phyloP scores from a whole-genome alignment of 2,113 vertebrate genomes.

The Apodemus sylvaticus region DNA sequence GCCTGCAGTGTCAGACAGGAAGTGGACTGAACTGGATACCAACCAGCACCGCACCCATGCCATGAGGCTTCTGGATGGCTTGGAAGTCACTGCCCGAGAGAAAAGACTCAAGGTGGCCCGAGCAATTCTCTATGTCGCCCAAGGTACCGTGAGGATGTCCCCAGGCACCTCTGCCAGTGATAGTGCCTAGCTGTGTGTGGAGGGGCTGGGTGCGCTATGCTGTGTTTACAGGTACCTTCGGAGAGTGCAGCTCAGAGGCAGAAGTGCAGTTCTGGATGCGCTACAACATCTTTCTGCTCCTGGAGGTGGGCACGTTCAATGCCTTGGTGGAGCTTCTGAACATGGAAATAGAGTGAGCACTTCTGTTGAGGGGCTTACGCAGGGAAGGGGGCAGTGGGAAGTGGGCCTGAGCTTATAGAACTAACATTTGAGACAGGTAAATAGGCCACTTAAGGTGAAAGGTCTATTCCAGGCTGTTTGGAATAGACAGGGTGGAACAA shows the following conservation, averaged over 20 bases:
- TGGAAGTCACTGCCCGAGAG: slow-evolving; percentile 95
- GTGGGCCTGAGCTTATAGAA: not conserved
- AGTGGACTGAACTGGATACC: slow-evolving; percentile 93
- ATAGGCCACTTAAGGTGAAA: not conserved
- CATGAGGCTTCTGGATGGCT: slow-evolving; percentile 94
- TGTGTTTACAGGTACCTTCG: slow-evolving; percentile 91
- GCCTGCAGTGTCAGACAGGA: slow-evolving; percentile 90
- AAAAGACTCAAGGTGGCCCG: slow-evolving; percentile 93
- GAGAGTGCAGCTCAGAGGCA: slow-evolving; percentile 92
- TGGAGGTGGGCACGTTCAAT: slow-evolving; percentile 95
- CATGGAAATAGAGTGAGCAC: slow-evolving; percentile 98
- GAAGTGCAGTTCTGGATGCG: slow-evolving; percentile 97
- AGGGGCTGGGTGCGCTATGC: not conserved
- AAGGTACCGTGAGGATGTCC: slow-evolving; percentile 87
- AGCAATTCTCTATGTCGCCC: slow-evolving; percentile 96
- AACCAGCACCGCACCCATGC: slow-evolving; percentile 93
- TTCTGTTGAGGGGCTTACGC: not conserved
- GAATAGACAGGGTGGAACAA: not conserved
- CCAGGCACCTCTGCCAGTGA: not conserved
- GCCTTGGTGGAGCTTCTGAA: slow-evolving; percentile 98
- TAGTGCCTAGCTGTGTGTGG: not conserved
- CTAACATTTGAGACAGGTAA: not conserved
- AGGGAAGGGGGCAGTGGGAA: not conserved
- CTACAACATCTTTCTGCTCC: slow-evolving; percentile 95
- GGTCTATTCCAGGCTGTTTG: not conserved